phyloP scores from a whole-genome alignment of 2,888 invertebrate species.

The Mystacides longicornis region DNA sequence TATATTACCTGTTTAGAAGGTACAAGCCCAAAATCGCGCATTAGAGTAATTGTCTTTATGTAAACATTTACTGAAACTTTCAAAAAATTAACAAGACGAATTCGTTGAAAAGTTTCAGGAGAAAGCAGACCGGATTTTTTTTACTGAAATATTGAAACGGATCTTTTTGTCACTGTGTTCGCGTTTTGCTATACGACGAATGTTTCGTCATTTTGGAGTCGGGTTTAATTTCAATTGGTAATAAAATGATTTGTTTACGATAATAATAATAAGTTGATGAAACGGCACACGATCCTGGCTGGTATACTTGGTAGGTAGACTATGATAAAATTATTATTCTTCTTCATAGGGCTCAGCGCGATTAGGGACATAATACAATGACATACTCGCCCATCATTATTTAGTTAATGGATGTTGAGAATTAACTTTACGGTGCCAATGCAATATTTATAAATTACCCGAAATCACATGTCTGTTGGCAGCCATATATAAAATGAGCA shows the following conservation, averaged over 20 bases:
- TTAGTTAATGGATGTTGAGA: not conserved
- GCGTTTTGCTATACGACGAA: not conserved
- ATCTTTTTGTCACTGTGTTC: not conserved
- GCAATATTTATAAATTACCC: not conserved
- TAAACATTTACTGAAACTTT: not conserved
- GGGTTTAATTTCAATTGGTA: not conserved
- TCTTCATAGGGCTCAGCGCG: too few species aligned
- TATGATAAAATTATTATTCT: too few species aligned
- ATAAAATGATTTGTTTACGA: conserved; percentile 1
- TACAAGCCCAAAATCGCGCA: not conserved
- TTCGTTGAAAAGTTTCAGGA: not conserved
- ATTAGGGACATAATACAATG: not conserved
- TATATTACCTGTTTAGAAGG: too few species aligned
- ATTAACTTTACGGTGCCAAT: not conserved
- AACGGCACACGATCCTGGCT: not conserved
- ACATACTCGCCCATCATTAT: too few species aligned
- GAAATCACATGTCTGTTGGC: not conserved
- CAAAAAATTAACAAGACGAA: not conserved
- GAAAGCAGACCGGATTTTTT: too few species aligned
- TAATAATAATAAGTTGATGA: not conserved
- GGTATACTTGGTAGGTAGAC: too few species aligned
- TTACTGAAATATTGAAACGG: too few species aligned
- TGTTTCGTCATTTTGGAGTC: not conserved
- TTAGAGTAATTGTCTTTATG: not conserved
- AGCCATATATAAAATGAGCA: not conserved